A percentile compares a stretch with the other conserved stretches of the same genome.
Evolutionary conservation across 1,140 invertebrate genomes (phyloP).

Genomic region (Helicoverpa armigera): DNA sequence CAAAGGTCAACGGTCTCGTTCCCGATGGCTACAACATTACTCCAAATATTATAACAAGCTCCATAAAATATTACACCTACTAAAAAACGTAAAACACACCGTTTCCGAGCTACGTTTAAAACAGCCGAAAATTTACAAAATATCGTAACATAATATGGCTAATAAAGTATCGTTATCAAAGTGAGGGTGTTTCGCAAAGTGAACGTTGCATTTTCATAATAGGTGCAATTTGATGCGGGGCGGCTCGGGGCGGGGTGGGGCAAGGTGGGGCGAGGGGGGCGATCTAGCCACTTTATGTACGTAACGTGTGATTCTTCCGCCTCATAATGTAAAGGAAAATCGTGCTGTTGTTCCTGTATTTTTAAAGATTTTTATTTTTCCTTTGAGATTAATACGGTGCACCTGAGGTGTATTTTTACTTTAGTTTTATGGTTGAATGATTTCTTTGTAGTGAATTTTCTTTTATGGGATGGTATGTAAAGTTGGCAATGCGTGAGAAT

Average conservation of each 20-base stretch:
- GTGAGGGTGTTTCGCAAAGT: constrained; percentile 36
- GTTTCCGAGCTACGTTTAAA: too few species aligned
- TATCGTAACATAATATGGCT: constrained; percentile 26
- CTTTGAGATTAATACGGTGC: not conserved
- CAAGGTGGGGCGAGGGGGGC: not conserved
- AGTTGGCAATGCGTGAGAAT: too few species aligned
- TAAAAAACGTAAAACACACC: too few species aligned
- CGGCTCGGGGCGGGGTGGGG: not conserved
- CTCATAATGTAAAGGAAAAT: constrained; percentile 32
- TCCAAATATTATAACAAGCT: too few species aligned
- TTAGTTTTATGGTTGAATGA: too few species aligned
- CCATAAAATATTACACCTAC: too few species aligned
- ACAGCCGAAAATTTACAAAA: constrained; percentile 23
- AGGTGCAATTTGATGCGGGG: constrained; percentile 34
- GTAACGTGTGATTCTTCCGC: constrained; percentile 40
- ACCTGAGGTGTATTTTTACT: not conserved
- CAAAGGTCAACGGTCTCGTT: too few species aligned
- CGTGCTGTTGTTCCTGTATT: constrained; percentile 28
- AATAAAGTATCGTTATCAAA: constrained; percentile 36
- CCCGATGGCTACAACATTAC: too few species aligned
- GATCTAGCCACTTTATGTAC: constrained; percentile 38
- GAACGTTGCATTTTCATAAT: constrained; percentile 40
- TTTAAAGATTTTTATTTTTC: constrained; percentile 21
- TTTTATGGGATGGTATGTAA: too few species aligned
- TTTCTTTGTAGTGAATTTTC: too few species aligned